These are phyloP conservation scores for Bradysia coprophila DNA, from an alignment of 1,140 invertebrate species.

Conservation along the genomic window DNA sequence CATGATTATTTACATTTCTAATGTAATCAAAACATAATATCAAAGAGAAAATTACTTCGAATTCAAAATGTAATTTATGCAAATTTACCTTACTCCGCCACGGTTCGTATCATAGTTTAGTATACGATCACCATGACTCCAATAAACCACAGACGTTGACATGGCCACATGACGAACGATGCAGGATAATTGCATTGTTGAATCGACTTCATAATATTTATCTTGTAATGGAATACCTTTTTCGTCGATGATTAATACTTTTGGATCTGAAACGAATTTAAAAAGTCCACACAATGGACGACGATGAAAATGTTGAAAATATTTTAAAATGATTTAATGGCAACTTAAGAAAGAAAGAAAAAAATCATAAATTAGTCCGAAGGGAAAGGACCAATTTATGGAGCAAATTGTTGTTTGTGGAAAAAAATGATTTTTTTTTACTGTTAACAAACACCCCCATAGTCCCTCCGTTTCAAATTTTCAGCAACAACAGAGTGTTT, in stretches of 20 bases:
- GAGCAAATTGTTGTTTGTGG: no score
- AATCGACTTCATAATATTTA: slow-evolving; percentile 59
- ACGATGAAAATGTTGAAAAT: not conserved
- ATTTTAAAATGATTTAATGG: no score
- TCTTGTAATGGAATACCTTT: slow-evolving; percentile 43
- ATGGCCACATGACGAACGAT: slow-evolving; percentile 50
- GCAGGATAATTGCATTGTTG: slow-evolving; percentile 52
- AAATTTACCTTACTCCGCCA: slow-evolving; percentile 46
- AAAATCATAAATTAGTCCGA: no score
- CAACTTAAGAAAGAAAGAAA: no score
- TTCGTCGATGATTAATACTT: slow-evolving; percentile 55
- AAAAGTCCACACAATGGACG: slow-evolving; percentile 6
- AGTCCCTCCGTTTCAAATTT: no score
- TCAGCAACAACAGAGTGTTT: no score
- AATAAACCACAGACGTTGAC: slow-evolving; percentile 40
- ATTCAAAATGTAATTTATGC: no score
- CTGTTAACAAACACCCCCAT: no score
- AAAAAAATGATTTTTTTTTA: no score
- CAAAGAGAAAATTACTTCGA: no score
- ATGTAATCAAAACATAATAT: not conserved
- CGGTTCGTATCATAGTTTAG: slow-evolving; percentile 54
- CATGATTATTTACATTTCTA: no score
- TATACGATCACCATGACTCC: slow-evolving; percentile 47
- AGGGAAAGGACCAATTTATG: no score
- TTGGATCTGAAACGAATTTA: slow-evolving; percentile 33